Evolutionary conservation across 2,113 vertebrate genomes (phyloP).

Genomic region (Trochalopteron elliotii): DNA sequence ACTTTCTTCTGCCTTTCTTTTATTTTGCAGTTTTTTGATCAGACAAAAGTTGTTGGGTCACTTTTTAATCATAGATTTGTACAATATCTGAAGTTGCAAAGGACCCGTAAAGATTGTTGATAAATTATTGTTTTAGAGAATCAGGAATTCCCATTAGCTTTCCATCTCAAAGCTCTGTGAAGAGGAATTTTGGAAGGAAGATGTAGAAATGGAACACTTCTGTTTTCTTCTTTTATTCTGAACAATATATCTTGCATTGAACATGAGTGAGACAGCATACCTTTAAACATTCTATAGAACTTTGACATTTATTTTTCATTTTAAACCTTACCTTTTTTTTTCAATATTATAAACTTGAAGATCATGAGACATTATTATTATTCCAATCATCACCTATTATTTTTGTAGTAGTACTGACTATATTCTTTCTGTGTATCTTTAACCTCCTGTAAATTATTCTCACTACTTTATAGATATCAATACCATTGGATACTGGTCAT

Average conservation of each 20-base stretch:
- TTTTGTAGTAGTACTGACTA: not conserved
- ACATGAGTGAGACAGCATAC: not conserved
- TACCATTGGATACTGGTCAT: not conserved
- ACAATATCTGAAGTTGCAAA: not conserved
- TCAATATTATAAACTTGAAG: not conserved
- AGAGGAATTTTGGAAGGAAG: not conserved
- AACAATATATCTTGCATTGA: not conserved
- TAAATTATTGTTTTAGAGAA: not conserved
- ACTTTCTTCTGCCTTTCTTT: not conserved
- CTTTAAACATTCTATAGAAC: not conserved
- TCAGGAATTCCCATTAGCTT: not conserved
- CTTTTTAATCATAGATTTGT: not conserved
- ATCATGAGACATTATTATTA: not conserved
- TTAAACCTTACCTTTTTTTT: not conserved
- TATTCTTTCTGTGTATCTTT: not conserved
- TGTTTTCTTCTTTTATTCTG: not conserved
- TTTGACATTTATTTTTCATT: not conserved
- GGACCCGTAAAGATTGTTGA: not conserved
- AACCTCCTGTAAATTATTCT: not conserved
- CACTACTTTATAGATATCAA: not conserved
- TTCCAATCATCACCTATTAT: not conserved
- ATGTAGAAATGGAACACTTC: not conserved
- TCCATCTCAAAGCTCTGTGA: not conserved
- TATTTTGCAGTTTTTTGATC: not conserved
- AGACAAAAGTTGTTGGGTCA: not conserved